These are phyloP conservation scores for Ptychadena robeensis DNA, from an alignment of 2,797 vertebrate genomes.

Conservation along the genomic window DNA sequence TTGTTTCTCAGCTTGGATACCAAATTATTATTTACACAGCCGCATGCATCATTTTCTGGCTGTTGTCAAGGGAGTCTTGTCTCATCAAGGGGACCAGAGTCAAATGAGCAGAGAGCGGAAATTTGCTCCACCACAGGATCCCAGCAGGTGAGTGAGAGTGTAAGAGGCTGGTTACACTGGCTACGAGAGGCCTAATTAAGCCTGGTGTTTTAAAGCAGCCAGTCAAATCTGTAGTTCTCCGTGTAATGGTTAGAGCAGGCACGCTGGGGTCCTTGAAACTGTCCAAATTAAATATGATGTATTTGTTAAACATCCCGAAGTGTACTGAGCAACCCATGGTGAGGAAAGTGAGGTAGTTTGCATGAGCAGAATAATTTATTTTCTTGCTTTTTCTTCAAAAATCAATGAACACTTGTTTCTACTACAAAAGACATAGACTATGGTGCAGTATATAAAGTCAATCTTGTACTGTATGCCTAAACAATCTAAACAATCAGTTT, in stretches of 20 bases:
- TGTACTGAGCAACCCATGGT: neutral
- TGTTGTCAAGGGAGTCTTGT: constrained; percentile 36
- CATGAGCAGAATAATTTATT: neutral
- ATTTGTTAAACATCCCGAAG: constrained; percentile 25
- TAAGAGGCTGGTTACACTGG: constrained; percentile 35
- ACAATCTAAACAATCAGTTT: too few species aligned
- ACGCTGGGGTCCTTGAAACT: constrained; percentile 20
- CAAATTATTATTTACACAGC: constrained; percentile 50
- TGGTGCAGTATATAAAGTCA: neutral
- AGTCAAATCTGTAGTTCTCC: neutral
- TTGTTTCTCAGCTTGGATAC: constrained; percentile 25
- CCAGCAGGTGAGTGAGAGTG: constrained; percentile 44
- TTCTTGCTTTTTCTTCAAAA: neutral
- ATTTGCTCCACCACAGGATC: constrained; percentile 15
- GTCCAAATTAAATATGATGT: constrained; percentile 39
- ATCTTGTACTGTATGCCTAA: neutral
- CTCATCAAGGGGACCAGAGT: constrained; percentile 36
- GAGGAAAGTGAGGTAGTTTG: neutral
- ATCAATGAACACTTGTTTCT: neutral
- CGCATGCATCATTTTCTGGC: constrained; percentile 30
- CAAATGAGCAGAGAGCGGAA: constrained; percentile 51
- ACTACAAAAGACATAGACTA: neutral
- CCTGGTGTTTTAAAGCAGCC: constrained; percentile 16
- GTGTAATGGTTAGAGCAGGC: constrained; percentile 9
- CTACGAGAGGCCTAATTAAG: constrained; percentile 44